These are phyloP conservation scores for Macquaria australasica DNA, from an alignment of 2,113 vertebrate species.

Conservation along the genomic window DNA sequence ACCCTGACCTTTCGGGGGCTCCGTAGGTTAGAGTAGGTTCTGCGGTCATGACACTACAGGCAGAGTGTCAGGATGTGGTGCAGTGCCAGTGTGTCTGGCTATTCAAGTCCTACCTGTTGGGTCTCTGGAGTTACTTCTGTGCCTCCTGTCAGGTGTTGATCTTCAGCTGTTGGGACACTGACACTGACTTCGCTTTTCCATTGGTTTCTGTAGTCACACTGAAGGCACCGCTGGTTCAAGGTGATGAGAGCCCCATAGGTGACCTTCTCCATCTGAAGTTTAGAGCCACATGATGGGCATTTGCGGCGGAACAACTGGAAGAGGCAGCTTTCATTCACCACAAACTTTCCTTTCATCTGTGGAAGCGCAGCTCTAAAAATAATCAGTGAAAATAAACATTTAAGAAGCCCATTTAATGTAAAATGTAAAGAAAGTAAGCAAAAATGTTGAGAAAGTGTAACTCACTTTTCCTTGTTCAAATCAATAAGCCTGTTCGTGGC, in stretches of 20 bases:
- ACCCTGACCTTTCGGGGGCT: neutral
- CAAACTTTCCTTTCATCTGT: slow-evolving; percentile 14
- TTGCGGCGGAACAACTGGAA: slow-evolving; percentile 48
- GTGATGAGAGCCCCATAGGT: slow-evolving; percentile 7
- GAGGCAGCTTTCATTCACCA: slow-evolving; percentile 56
- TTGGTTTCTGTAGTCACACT: slow-evolving; percentile 46
- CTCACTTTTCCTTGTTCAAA: slow-evolving; percentile 37
- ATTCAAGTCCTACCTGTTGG: slow-evolving; percentile 22
- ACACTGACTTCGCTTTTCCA: slow-evolving; percentile 50
- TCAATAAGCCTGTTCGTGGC: neutral
- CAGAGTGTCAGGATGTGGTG: neutral
- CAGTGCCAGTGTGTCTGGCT: neutral
- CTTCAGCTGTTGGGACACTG: neutral
- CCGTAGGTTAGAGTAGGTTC: neutral
- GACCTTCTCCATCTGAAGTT: slow-evolving; percentile 45
- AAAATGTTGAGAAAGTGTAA: neutral
- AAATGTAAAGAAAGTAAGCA: neutral
- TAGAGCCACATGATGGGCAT: slow-evolving; percentile 46
- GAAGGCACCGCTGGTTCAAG: slow-evolving; percentile 43
- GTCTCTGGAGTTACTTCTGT: neutral
- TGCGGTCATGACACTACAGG: neutral
- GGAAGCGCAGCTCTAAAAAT: slow-evolving; percentile 27
- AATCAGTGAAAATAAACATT: neutral
- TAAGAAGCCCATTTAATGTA: neutral
- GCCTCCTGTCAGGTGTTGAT: neutral